phyloP scores from a whole-genome alignment of 2,797 vertebrate species.

The Octomys mimax region DNA sequence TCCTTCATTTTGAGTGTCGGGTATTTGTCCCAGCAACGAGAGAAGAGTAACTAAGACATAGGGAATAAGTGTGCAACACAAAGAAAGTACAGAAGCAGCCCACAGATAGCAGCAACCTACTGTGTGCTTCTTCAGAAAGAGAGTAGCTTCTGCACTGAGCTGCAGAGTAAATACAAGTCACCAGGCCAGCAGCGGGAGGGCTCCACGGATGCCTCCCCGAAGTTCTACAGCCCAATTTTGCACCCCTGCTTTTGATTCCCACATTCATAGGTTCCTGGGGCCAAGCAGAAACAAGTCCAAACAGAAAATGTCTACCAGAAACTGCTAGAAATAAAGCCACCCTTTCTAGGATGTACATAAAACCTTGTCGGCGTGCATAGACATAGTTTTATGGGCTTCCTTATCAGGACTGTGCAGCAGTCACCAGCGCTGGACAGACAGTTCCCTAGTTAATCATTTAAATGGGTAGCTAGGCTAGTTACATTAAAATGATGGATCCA shows the following conservation, averaged over 20 bases:
- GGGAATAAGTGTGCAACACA: background rate
- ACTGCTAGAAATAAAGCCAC: slow-evolving; percentile 49
- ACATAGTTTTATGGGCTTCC: slow-evolving; percentile 60
- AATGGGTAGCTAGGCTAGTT: slow-evolving; percentile 8
- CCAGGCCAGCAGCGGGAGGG: background rate
- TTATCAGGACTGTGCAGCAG: slow-evolving; percentile 73
- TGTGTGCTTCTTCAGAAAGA: background rate
- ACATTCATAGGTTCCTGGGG: background rate
- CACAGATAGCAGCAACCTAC: background rate
- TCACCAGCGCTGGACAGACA: background rate
- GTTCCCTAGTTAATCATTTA: slow-evolving; percentile 63
- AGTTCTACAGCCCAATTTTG: background rate
- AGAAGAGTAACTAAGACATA: too few species aligned
- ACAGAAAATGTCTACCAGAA: background rate
- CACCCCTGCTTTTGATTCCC: background rate
- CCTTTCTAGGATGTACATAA: slow-evolving; percentile 22
- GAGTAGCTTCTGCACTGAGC: background rate
- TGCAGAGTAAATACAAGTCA: background rate
- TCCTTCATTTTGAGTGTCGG: too few species aligned
- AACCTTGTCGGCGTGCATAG: background rate
- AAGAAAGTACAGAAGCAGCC: background rate
- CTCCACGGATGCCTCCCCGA: background rate
- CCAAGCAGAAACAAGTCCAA: background rate
- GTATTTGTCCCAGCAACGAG: too few species aligned
- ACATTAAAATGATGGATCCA: slow-evolving; percentile 76